Conservation (phyloP, 1,140 invertebrate genomes). For the Cephus cinctus region DNA sequence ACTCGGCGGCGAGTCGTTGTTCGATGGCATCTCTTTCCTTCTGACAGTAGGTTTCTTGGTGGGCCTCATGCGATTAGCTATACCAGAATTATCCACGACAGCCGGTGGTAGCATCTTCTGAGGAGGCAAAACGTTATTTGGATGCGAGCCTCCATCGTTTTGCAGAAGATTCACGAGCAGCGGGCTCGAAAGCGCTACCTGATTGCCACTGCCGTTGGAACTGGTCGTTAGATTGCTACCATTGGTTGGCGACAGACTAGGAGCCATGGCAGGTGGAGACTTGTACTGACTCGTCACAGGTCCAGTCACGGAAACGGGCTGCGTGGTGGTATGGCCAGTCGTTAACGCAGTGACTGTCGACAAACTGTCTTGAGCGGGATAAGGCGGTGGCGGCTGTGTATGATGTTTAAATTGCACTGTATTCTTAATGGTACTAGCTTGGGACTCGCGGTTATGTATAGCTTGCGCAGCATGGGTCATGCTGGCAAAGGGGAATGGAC, state of each 20-base stretch:
- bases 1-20: conserved; percentile 42
- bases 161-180: conserved; percentile 87
- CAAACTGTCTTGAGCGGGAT: conserved; percentile 47
- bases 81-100: conserved; percentile 47
- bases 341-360: conserved; percentile 31
- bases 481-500: conserved; percentile 81
- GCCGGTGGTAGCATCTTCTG: conserved; percentile 57
- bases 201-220: conserved; percentile 47
- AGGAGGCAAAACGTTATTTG: conserved; percentile 44
- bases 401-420: conserved; percentile 54
- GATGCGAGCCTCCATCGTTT: conserved; percentile 69
- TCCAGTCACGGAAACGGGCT: conserved; percentile 29
- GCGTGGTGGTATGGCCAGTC: conserved; percentile 36
- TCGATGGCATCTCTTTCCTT: conserved; percentile 46
- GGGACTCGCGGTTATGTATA: conserved; percentile 55
- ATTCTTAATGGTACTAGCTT: conserved; percentile 43
- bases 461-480: conserved; percentile 81
- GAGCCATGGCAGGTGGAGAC: conserved; percentile 33
- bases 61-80: conserved; percentile 51
- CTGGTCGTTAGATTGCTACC: conserved; percentile 28
- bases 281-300: conserved; percentile 41
- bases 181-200: conserved; percentile 81
- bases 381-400: conserved; percentile 52
- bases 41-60: conserved; percentile 50
- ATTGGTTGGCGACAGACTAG: conserved; percentile 46